phyloP scores from a whole-genome alignment of 2,888 invertebrate genomes.

The Clivina fossor region DNA sequence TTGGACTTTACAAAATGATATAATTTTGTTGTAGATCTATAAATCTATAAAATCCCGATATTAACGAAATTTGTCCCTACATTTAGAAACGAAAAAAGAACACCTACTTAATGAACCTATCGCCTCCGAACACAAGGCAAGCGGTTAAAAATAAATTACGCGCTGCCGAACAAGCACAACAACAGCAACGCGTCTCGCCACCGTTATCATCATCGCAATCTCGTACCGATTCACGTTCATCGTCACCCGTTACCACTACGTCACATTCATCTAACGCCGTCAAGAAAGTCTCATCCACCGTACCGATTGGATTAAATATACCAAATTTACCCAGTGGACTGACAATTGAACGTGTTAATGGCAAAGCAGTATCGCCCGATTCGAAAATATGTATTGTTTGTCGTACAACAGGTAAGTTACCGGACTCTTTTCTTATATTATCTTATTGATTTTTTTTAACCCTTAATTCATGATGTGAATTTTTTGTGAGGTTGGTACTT shows the following conservation, averaged over 20 bases:
- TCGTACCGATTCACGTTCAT: constrained; percentile 39
- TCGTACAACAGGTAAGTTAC: constrained; percentile 11
- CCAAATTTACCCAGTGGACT: constrained; percentile 57
- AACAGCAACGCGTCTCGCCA: constrained; percentile 39
- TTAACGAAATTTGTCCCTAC: constrained; percentile 39
- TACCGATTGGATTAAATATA: constrained; percentile 49
- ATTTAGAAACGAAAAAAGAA: constrained; percentile 57
- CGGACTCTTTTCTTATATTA: no score
- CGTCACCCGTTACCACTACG: constrained; percentile 41
- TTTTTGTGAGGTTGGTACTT: no score
- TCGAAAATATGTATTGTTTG: constrained; percentile 47
- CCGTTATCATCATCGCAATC: constrained; percentile 35
- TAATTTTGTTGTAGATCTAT: constrained; percentile 1
- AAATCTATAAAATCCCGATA: neutral
- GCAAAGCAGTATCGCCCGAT: constrained; percentile 45
- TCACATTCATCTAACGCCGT: constrained; percentile 18
- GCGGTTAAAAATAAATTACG: constrained; percentile 49
- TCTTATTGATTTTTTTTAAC: no score
- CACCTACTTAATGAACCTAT: constrained; percentile 54
- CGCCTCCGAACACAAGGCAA: constrained; percentile 57
- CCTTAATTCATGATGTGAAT: no score
- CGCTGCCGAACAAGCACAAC: constrained; percentile 39
- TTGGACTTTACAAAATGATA: neutral
- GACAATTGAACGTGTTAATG: constrained; percentile 57
- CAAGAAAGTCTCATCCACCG: constrained; percentile 41